phyloP scores from a whole-genome alignment of 1,140 invertebrate species.

The Chironomus tepperi region DNA sequence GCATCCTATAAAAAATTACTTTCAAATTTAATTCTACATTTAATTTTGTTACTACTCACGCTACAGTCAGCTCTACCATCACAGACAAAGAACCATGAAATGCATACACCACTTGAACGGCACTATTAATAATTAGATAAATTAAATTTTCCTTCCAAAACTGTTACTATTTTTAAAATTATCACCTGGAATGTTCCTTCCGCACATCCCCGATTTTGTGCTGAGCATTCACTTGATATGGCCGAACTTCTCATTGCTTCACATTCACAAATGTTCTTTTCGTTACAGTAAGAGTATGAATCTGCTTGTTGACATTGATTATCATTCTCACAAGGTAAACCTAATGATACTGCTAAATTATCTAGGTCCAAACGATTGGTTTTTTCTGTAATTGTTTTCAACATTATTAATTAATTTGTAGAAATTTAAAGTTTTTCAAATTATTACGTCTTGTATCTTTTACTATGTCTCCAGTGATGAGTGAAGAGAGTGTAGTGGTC shows the following conservation, averaged over 20 bases:
- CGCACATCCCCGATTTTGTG: slow-evolving; percentile 63
- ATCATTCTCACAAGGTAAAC: slow-evolving; percentile 62
- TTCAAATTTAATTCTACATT: not conserved
- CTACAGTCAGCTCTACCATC: slow-evolving; percentile 80
- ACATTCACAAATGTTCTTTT: slow-evolving; percentile 70
- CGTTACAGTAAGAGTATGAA: slow-evolving; percentile 62
- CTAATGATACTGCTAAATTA: slow-evolving; percentile 59
- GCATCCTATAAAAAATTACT: slow-evolving; percentile 48
- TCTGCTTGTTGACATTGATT: slow-evolving; percentile 72
- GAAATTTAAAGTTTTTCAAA: not conserved
- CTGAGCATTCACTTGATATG: slow-evolving; percentile 49
- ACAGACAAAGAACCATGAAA: slow-evolving; percentile 86
- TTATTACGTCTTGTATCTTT: slow-evolving; percentile 16
- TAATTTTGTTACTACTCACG: not conserved
- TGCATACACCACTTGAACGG: slow-evolving; percentile 71
- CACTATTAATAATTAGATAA: too few relatives aligned
- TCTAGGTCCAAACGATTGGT: slow-evolving; percentile 43
- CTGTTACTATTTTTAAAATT: too few relatives aligned
- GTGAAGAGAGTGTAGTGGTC: slow-evolving; percentile 32
- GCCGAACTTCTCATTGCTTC: slow-evolving; percentile 35
- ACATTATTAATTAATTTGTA: not conserved
- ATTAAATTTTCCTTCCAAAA: too few relatives aligned
- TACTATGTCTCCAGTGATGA: not conserved
- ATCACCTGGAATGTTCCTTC: slow-evolving; percentile 76
- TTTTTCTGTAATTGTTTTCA: slow-evolving; percentile 29